phyloP scores from a whole-genome alignment of 2,797 vertebrate species.

The Pogonophryne albipinna region DNA sequence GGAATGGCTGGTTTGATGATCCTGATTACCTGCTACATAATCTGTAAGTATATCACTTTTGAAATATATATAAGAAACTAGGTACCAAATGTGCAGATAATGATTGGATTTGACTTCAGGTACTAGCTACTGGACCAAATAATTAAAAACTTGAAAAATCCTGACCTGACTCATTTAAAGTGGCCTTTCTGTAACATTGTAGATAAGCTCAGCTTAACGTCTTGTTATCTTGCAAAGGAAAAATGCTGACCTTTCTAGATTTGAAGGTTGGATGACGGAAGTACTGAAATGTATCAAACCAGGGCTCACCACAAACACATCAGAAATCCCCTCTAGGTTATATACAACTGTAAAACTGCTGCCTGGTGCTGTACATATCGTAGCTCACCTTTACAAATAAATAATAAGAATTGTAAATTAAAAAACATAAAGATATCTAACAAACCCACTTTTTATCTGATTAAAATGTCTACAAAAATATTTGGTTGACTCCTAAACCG shows the following conservation, averaged over 20 bases:
- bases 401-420: too few species aligned
- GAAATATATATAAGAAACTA: background rate
- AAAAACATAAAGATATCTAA: too few species aligned
- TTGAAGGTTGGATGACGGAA: background rate
- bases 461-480: too few species aligned
- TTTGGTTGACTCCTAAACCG: too few species aligned
- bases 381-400: background rate
- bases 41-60: slow-evolving; percentile 68
- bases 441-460: too few species aligned
- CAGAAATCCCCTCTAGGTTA: background rate
- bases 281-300: background rate
- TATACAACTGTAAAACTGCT: background rate
- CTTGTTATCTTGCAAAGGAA: background rate
- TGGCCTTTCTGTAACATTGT: background rate
- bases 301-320: background rate
- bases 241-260: background rate
- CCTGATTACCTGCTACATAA: slow-evolving; percentile 54
- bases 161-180: background rate
- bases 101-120: background rate
- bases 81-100: background rate
- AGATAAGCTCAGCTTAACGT: background rate
- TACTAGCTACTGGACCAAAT: background rate
- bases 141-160: background rate
- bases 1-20: slow-evolving; percentile 42
- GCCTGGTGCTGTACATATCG: background rate